phyloP scores from a whole-genome alignment of 2,797 vertebrate species.

The Leptodactylus fallax region DNA sequence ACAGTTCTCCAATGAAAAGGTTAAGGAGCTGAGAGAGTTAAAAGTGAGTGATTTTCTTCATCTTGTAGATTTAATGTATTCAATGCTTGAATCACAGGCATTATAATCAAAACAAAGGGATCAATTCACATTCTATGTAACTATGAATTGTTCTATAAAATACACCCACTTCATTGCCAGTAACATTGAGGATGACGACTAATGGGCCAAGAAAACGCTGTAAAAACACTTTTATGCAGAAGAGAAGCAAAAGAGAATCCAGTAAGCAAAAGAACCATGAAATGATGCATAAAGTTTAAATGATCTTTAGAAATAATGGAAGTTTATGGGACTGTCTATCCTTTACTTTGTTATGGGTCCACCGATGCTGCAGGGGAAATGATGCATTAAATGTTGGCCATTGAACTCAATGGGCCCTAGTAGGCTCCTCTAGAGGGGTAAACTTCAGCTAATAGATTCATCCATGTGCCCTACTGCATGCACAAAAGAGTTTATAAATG shows the following conservation, averaged over 20 bases:
- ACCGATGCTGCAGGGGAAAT: background rate
- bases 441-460: no score
- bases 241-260: background rate
- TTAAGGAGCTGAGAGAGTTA: slow-evolving; percentile 10
- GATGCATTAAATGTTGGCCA: background rate
- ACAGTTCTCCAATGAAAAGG: background rate
- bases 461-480: no score
- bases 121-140: slow-evolving; percentile 41
- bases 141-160: slow-evolving; percentile 47
- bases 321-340: background rate
- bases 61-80: slow-evolving; percentile 25
- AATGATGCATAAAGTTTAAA: background rate
- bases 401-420: background rate
- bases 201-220: background rate
- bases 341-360: background rate
- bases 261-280: background rate
- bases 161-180: slow-evolving; percentile 39
- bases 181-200: slow-evolving; percentile 10
- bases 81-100: slow-evolving; percentile 16
- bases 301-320: background rate
- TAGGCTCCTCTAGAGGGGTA: no score
- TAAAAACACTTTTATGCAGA: slow-evolving; percentile 17
- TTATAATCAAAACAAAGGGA: slow-evolving; percentile 39
- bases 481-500: no score
- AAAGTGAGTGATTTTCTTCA: background rate